Evolutionary conservation across 2,888 invertebrate genomes (phyloP).

Genomic region (Pterobdella sp.): DNA sequence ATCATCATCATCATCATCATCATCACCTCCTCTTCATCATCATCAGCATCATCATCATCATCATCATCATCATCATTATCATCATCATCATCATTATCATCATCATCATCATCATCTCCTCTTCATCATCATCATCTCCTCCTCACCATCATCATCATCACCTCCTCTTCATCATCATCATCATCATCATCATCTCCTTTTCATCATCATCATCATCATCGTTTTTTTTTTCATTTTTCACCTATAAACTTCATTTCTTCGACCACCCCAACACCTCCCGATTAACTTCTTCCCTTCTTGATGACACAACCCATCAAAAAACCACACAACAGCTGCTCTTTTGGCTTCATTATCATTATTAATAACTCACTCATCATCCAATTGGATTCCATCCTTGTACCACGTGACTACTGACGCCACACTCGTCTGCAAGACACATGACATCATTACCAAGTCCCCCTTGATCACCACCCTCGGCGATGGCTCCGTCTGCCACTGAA

Average conservation of each 20-base stretch:
- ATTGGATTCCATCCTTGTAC: background rate
- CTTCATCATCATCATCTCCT: background rate
- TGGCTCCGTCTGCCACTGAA: background rate
- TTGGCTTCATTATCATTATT: too few species aligned
- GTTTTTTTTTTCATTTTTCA: background rate
- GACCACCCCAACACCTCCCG: too few species aligned
- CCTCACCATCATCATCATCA: background rate
- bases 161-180: background rate
- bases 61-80: background rate
- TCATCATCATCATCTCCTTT: background rate
- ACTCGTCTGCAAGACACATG: background rate
- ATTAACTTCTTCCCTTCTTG: too few species aligned
- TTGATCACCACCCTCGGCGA: background rate
- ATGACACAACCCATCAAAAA: too few species aligned
- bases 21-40: background rate
- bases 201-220: background rate
- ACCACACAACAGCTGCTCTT: too few species aligned
- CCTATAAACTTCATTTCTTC: too few species aligned
- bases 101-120: background rate
- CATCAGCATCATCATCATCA: background rate
- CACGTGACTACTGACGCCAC: background rate
- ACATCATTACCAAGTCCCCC: background rate
- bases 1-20: conserved; percentile 7
- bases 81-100: background rate
- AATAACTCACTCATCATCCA: too few species aligned